Base-by-base conservation (phyloP, 2,113 vertebrate species). In the Lota lota region DNA sequence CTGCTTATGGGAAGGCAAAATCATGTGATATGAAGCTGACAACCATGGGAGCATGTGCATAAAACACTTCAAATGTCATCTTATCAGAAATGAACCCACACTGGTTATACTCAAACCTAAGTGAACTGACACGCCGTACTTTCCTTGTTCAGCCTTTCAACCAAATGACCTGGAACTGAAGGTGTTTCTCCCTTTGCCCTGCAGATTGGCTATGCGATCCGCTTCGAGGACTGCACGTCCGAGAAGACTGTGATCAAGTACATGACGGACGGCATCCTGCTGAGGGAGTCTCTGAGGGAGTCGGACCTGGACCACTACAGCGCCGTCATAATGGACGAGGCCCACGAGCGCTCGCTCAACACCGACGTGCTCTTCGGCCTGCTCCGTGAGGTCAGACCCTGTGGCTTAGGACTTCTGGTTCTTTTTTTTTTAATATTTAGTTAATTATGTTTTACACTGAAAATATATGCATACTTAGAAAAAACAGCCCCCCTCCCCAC, bases 291-390 rank as follows among this genome's bases (percentile, higher is more conserved):
- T 0, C 90, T 99, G 79, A 92, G 97, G 5, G 97, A 99, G 79
- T 96, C 97, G 0, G 97, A 99, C 79, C 89, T 99, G 80, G 97
- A 99, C 83, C 96, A 99, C 88, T 99, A 99, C 83, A 99, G 97
- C 0, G 97, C 97, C 0, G 94, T 99, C 69, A 99, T 99, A 82
- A 99, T 99, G 97, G 97, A 99, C 0, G 97, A 99, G 83, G 97
- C 97, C 0, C 97, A 99, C 0, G 97, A 99, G 67, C 95, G 97
- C 69, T 99, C 97, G 0, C 93, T 99, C 59, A 99, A 99, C 77
- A 99, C 97, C 0, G 97, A 99, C 0, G 97, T 99, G 82, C 92
- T 99, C n/a, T 99, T 99, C 0, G 97, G 97, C n/a, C 88, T 99
- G 69, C 92, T 99, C 0, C 92, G 97, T 54, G 97, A 99, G 95